Evolutionary conservation across 2,797 vertebrate species (phyloP).

Genomic region (Poeciliopsis infans): DNA sequence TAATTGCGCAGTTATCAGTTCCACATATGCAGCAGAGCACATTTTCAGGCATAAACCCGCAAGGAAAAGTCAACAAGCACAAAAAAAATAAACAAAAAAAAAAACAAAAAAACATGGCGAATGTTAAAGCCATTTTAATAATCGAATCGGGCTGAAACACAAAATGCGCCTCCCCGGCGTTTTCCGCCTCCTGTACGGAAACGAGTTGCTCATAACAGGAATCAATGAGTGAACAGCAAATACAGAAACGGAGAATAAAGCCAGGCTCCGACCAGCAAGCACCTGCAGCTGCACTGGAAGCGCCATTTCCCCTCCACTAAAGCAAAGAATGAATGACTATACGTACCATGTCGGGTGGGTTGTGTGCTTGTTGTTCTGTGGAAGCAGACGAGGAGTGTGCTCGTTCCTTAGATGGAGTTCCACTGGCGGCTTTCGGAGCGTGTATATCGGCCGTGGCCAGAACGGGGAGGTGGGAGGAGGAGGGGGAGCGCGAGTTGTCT

Average conservation of each 20-base stretch:
- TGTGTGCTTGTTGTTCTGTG: constrained; percentile 71
- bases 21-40: constrained; percentile 21
- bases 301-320: background rate
- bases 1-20: constrained; percentile 75
- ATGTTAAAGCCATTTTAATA: rapidly evolving
- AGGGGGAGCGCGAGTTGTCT: constrained; percentile 42
- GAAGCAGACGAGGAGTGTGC: constrained; percentile 66
- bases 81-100: too few species aligned
- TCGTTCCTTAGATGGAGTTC: constrained; percentile 79
- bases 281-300: background rate
- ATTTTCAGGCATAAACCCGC: constrained; percentile 1
- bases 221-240: constrained; percentile 37
- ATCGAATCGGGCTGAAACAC: background rate
- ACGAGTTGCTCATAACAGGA: constrained; percentile 6
- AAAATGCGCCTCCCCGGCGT: constrained; percentile 49
- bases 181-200: constrained; percentile 39
- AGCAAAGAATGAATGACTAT: constrained; percentile 61
- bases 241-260: background rate
- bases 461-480: constrained; percentile 25
- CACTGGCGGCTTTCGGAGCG: constrained; percentile 68
- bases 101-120: too few species aligned
- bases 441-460: constrained; percentile 74
- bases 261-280: background rate
- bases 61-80: background rate
- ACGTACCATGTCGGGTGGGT: constrained; percentile 81